phyloP scores from a whole-genome alignment of 53 echinoderm and acorn worm species.

The Antedon mediterranea region DNA sequence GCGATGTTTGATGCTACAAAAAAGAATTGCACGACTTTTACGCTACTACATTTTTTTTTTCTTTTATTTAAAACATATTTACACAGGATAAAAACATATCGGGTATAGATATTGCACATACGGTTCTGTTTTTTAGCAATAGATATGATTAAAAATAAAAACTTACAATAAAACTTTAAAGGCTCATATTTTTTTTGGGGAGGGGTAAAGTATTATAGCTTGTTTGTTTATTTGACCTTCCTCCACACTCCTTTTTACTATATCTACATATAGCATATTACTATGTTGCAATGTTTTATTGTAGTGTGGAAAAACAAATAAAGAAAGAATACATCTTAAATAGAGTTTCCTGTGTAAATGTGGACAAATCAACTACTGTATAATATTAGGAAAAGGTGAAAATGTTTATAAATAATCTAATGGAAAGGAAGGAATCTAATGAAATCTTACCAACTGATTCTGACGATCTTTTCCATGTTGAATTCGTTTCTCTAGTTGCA shows the following conservation, averaged over 20 bases:
- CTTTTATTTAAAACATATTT: background rate
- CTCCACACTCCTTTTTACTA: too few species aligned
- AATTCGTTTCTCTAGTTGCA: background rate
- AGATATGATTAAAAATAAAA: too few species aligned
- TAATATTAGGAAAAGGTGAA: background rate
- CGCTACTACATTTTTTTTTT: too few species aligned
- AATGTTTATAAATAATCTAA: background rate
- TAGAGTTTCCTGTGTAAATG: background rate
- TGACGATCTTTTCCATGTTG: background rate
- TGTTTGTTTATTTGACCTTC: too few species aligned
- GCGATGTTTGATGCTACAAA: background rate
- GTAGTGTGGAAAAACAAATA: background rate
- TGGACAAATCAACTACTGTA: background rate
- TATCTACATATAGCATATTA: too few species aligned
- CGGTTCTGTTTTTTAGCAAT: too few species aligned
- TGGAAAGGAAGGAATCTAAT: background rate
- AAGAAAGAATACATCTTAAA: background rate
- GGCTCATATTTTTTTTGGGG: too few species aligned
- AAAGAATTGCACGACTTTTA: too few species aligned
- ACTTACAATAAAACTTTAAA: too few species aligned
- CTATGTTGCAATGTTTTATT: too few species aligned
- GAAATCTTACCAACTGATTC: background rate
- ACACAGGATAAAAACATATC: too few species aligned
- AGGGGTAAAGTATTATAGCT: background rate
- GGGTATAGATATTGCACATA: too few species aligned